Conservation (phyloP, 2,113 vertebrate species). For the Chrysemys picta region DNA sequence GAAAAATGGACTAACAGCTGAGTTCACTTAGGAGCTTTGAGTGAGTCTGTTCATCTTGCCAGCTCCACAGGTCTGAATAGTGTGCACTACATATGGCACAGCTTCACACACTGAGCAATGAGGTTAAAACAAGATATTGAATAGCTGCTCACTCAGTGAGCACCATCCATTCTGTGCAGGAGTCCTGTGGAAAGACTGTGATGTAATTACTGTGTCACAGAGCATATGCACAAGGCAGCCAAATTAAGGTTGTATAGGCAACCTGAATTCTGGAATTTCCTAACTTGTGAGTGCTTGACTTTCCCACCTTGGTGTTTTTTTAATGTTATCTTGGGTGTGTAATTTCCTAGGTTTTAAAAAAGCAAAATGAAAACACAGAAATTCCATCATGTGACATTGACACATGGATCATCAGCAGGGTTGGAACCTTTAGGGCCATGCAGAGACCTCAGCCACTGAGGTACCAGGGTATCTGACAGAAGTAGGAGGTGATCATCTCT, state of each 20-base stretch:
- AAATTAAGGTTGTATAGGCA: not conserved
- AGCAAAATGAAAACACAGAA: not conserved
- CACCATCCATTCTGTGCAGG: not conserved
- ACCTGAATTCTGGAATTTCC: not conserved
- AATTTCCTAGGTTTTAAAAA: not conserved
- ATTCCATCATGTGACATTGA: not conserved
- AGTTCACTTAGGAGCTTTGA: not conserved
- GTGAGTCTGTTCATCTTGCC: not conserved
- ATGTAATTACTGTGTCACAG: not conserved
- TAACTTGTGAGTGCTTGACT: not conserved
- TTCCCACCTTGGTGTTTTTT: not conserved
- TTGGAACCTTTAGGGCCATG: not conserved
- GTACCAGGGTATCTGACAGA: accelerated
- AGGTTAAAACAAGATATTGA: not conserved
- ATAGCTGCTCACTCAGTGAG: not conserved
- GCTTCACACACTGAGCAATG: not conserved
- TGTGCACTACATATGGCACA: not conserved
- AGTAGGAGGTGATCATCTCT: not conserved
- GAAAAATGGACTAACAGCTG: not conserved
- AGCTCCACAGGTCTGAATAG: not conserved
- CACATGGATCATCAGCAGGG: not conserved
- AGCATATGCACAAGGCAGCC: not conserved
- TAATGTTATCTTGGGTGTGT: not conserved
- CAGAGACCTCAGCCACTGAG: not conserved
- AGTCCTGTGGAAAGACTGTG: not conserved